phyloP scores from a whole-genome alignment of 53 echinoderm and acorn worm genomes.

The Paelopatides confundens region DNA sequence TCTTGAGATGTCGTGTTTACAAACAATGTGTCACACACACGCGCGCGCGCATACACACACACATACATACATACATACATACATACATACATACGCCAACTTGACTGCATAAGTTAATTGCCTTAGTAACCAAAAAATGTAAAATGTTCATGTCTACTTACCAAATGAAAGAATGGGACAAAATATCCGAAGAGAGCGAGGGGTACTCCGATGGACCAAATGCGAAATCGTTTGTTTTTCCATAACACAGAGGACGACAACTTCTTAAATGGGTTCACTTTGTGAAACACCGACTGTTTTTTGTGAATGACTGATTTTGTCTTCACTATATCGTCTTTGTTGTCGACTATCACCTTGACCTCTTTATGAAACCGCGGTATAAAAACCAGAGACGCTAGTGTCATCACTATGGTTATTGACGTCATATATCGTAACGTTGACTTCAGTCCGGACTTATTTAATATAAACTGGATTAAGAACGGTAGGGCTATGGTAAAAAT shows the following conservation, averaged over 20 bases:
- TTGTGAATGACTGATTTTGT: constrained; percentile 5
- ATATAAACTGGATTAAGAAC: constrained; percentile 61
- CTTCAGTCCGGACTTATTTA: constrained; percentile 62
- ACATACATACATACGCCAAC: too few species aligned
- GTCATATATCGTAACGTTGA: constrained; percentile 29
- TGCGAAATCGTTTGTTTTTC: constrained; percentile 83
- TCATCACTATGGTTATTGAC: neutral
- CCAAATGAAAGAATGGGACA: constrained; percentile 97
- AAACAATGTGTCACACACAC: too few species aligned
- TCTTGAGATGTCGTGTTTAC: too few species aligned
- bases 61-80: too few species aligned
- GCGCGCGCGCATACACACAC: too few species aligned
- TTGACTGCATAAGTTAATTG: too few species aligned
- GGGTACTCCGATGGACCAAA: constrained; percentile 90
- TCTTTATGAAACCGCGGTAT: neutral
- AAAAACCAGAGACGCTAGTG: constrained; percentile 6
- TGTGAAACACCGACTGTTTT: constrained; percentile 27
- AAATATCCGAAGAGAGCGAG: constrained; percentile 90
- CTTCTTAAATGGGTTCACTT: constrained; percentile 55
- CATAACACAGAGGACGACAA: constrained; percentile 76
- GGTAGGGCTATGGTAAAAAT: constrained; percentile 93
- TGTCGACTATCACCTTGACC: neutral
- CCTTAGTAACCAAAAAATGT: too few species aligned
- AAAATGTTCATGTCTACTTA: constrained; percentile 37
- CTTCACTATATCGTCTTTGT: constrained; percentile 36